Evolutionary conservation across 2,797 vertebrate genomes (phyloP).

Genomic region (Lagorchestes hirsutus): DNA sequence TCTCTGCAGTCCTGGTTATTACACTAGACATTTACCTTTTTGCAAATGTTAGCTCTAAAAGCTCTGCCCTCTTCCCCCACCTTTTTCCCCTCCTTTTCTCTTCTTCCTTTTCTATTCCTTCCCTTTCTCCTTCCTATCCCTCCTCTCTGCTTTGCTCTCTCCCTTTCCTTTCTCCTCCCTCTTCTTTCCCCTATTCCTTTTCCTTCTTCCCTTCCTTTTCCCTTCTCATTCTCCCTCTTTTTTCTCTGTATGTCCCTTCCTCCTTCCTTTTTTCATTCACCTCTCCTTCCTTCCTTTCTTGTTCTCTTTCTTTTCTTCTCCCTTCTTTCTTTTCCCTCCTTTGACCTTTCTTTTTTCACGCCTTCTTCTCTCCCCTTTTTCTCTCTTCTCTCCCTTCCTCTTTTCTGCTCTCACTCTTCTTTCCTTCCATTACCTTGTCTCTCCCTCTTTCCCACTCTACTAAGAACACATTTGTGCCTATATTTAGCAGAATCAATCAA

Average conservation of each 20-base stretch:
- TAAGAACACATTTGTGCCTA: not conserved
- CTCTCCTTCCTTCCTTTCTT: not conserved
- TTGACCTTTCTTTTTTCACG: not conserved
- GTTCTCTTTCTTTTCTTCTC: too few relatives aligned
- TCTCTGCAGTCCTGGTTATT: not conserved
- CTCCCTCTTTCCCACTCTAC: not conserved
- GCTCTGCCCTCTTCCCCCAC: not conserved
- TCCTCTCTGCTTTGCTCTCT: not conserved
- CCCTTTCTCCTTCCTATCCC: not conserved
- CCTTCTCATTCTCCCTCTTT: too few relatives aligned
- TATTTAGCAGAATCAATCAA: not conserved
- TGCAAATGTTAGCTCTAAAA: not conserved
- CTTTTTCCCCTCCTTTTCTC: not conserved
- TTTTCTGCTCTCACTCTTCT: not conserved
- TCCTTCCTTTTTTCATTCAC: not conserved
- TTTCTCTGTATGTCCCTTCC: not conserved
- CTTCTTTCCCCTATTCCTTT: not conserved
- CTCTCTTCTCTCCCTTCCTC: not conserved
- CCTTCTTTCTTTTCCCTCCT: not conserved
- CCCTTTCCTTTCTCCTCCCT: not conserved
- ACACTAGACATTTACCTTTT: not conserved
- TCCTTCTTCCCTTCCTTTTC: not conserved
- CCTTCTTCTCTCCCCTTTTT: not conserved
- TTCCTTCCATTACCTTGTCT: not conserved
- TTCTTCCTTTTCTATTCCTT: not conserved